Evolutionary conservation across 2,888 invertebrate species (phyloP).

Genomic region (Poecilus cupreus): DNA sequence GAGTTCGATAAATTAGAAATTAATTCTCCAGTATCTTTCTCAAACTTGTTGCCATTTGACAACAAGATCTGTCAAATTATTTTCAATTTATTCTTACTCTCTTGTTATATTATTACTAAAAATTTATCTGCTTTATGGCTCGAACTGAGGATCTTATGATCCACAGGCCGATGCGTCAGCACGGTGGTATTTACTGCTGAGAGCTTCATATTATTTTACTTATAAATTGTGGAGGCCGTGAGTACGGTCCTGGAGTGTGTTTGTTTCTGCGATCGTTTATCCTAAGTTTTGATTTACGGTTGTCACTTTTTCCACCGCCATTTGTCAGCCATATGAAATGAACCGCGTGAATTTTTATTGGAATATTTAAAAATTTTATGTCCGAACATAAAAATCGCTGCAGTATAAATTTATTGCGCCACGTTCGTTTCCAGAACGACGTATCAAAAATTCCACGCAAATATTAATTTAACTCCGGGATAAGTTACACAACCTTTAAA

Average conservation of each 20-base stretch:
- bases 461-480: slow-evolving; percentile 50
- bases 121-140: too few species aligned
- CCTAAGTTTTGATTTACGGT: slow-evolving; percentile 42
- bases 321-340: slow-evolving; percentile 50
- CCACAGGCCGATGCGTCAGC: too few species aligned
- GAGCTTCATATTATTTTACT: too few species aligned
- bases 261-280: not conserved
- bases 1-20: too few species aligned
- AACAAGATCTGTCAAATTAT: too few species aligned
- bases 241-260: not conserved
- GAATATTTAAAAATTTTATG: slow-evolving; percentile 57
- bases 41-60: too few species aligned
- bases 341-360: slow-evolving; percentile 55
- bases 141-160: too few species aligned
- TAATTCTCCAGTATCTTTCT: too few species aligned
- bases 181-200: too few species aligned
- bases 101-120: too few species aligned
- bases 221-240: not conserved
- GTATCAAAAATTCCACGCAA: slow-evolving; percentile 52
- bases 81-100: too few species aligned
- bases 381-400: slow-evolving; percentile 51
- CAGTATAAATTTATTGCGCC: slow-evolving; percentile 55
- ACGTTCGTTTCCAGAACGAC: slow-evolving; percentile 27
- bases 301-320: slow-evolving; percentile 43
- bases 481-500: slow-evolving; percentile 27